phyloP scores from a whole-genome alignment of 1,140 invertebrate genomes.

The Popillia japonica region DNA sequence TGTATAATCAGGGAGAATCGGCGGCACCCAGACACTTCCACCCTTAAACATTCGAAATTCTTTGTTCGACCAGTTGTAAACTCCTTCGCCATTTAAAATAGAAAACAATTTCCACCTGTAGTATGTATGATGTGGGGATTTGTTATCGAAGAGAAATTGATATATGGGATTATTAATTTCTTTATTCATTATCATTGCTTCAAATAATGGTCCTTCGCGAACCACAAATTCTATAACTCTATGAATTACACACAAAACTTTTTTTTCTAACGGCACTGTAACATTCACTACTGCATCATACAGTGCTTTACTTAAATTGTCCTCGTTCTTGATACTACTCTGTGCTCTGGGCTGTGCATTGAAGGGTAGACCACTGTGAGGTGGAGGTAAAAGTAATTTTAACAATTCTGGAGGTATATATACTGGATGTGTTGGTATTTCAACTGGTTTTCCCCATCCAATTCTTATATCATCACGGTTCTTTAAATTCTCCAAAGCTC shows the following conservation, averaged over 20 bases:
- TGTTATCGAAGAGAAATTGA: slow-evolving; percentile 96
- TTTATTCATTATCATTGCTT: slow-evolving; percentile 98
- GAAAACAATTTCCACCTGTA: slow-evolving; percentile 98
- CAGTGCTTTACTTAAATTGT: slow-evolving; percentile 79
- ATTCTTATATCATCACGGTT: slow-evolving; percentile 95
- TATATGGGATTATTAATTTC: slow-evolving; percentile 96
- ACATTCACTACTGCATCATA: slow-evolving; percentile 94
- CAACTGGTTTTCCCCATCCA: slow-evolving; percentile 97
- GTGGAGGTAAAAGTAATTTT: slow-evolving; percentile 82
- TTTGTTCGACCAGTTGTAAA: slow-evolving; percentile 88
- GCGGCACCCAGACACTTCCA: slow-evolving; percentile 95
- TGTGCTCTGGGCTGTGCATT: slow-evolving; percentile 83
- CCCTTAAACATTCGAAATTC: slow-evolving; percentile 96
- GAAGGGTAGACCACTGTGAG: slow-evolving; percentile 90
- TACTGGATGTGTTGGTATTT: slow-evolving; percentile 92
- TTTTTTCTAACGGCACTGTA: slow-evolving; percentile 75
- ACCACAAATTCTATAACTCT: slow-evolving; percentile 99
- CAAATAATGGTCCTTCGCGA: slow-evolving; percentile 97
- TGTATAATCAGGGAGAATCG: slow-evolving; percentile 89
- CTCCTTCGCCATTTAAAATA: slow-evolving; percentile 93
- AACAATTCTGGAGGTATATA: slow-evolving; percentile 92
- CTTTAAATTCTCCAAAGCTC: slow-evolving; percentile 80
- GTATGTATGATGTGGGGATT: slow-evolving; percentile 95
- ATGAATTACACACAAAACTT: slow-evolving; percentile 86
- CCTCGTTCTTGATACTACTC: slow-evolving; percentile 64